A percentile compares a stretch with the other conserved stretches of the same genome.
phyloP scores from a whole-genome alignment of 1,140 invertebrate species.

The Sinella curviseta region DNA sequence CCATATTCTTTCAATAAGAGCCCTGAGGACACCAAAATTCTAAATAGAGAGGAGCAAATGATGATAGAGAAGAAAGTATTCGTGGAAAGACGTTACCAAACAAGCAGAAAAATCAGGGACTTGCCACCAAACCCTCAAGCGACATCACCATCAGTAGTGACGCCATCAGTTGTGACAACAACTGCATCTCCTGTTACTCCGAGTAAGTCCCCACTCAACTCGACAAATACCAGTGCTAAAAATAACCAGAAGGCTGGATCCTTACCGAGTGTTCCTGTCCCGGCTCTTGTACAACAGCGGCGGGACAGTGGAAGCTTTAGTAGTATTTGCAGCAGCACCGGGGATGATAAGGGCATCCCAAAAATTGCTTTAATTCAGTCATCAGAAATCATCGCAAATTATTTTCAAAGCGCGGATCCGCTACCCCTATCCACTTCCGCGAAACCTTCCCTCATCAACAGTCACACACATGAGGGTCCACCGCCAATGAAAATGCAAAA shows the following conservation, averaged over 20 bases:
- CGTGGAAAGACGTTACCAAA: conserved; percentile 26
- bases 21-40: background rate
- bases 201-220: background rate
- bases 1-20: conserved; percentile 12
- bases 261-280: background rate
- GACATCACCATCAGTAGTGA: background rate
- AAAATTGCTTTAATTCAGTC: conserved; percentile 23
- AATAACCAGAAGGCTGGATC: background rate
- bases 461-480: background rate
- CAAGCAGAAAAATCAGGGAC: conserved; percentile 14
- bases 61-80: conserved; percentile 27
- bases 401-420: conserved; percentile 1
- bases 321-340: background rate
- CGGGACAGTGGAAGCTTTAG: conserved; percentile 11
- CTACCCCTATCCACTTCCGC: background rate
- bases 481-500: conserved; percentile 19
- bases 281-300: background rate
- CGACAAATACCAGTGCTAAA: background rate
- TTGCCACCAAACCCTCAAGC: background rate
- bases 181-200: background rate
- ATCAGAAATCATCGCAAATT: conserved; percentile 23
- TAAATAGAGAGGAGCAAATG: conserved; percentile 16
- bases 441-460: background rate
- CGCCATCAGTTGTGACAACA: background rate
- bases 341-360: conserved; percentile 3